These are phyloP conservation scores for Mesaphorura yosii DNA, from an alignment of 1,140 invertebrate genomes.

Conservation along the genomic window DNA sequence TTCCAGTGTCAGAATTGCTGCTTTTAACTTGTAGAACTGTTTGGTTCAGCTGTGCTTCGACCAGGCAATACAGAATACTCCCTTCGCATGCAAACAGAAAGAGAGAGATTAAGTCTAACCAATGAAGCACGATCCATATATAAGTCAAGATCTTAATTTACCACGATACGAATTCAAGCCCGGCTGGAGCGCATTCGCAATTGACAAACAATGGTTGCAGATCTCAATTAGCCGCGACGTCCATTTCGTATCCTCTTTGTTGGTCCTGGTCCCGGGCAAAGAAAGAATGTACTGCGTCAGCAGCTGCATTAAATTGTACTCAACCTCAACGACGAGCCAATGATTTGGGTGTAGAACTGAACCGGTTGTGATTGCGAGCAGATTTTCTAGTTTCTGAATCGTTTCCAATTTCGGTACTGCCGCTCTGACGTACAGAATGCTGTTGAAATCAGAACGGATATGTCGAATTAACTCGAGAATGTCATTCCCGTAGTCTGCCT, in stretches of 20 bases:
- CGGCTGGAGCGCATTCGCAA: background rate
- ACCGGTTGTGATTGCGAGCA: background rate
- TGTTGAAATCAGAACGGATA: background rate
- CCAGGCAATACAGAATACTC: background rate
- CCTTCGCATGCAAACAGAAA: too few species aligned
- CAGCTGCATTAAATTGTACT: background rate
- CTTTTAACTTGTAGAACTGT: too few species aligned
- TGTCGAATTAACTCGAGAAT: conserved; percentile 3
- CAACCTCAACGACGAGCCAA: conserved; percentile 1
- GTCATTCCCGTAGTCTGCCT: background rate
- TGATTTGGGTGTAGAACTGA: background rate
- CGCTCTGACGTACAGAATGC: too few species aligned
- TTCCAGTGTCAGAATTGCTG: too few species aligned
- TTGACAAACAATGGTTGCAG: background rate
- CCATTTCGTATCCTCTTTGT: background rate
- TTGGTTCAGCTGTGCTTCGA: too few species aligned
- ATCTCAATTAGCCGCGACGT: background rate
- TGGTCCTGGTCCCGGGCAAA: background rate
- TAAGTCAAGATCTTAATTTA: background rate
- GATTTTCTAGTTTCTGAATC: conserved; percentile 1
- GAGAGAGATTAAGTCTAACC: background rate
- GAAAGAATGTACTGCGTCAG: too few species aligned
- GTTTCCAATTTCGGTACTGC: background rate
- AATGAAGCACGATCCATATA: too few species aligned
- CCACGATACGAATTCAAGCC: background rate